Base-by-base conservation (phyloP, 2,888 invertebrate genomes). In the Nyleta sp. region DNA sequence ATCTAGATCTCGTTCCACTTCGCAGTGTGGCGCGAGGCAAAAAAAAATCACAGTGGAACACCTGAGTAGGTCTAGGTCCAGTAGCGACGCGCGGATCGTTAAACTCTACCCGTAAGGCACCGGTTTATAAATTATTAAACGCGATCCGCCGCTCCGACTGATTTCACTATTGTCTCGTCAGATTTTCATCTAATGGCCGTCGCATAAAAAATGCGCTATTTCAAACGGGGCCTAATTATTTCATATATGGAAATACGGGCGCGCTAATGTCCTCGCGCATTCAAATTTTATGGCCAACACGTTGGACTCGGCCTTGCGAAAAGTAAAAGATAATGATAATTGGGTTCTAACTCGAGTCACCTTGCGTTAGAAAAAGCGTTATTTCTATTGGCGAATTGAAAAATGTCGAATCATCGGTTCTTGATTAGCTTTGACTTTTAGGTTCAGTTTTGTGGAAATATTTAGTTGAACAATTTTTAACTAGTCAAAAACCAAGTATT, bases 1-100 rank as follows among this genome's bases (percentile, higher is more conserved):
- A 71, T 71, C 71, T 46, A 67, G 77, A 77, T 77, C 67, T 76
- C 28, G 76, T 64, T 64, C 70, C 52, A 76, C 44, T 64, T 64
- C 31, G 10, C 17, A 28, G n/a, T 42, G 44, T 24, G 28, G 42
- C 38, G 38, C 11, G n/a, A 46, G 35, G 40, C 20, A 28, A 38
- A 11, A 46, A 74, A 76, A 70, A 70, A 65, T 50, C 18, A 7
- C 40, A 62, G 18, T 62, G 15, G 67, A 53, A 62, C 77, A 70
- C 65, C 62, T 71, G 80, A 77, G 77, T 79, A 79, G 76, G 80
- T 80, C 75, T 80, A 80, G 80, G 76, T 80, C 80, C 73, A 38
- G 55, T 52, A 33, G 57, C 71, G 62, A 59, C 20, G 28, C 38
- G 24, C 35, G 2, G 62, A 71, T 80, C 79, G 72, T 72, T 80